Percentiles rank a stretch among this genome's conserved stretches.
Evolutionary conservation across 2,797 vertebrate species (phyloP).

Genomic region (Momotus momota): DNA sequence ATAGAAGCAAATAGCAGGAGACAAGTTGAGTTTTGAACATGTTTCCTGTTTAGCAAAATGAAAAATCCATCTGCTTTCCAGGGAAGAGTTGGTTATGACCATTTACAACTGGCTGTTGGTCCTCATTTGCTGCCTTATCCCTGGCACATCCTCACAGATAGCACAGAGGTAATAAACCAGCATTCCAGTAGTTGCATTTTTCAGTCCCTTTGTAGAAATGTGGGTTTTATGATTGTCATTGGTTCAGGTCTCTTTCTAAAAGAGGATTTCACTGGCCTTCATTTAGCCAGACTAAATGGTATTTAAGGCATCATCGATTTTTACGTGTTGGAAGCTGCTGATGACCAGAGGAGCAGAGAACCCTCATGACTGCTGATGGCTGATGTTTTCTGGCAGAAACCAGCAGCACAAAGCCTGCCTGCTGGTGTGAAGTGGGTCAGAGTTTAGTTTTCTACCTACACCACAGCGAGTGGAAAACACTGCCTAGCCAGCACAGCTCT

Average conservation of each 20-base stretch:
- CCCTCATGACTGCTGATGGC: rapidly evolving
- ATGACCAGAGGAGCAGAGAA: neutral
- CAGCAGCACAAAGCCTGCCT: neutral
- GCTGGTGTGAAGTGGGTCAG: neutral
- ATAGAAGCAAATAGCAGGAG: neutral
- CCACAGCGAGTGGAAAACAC: neutral
- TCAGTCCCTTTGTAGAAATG: neutral
- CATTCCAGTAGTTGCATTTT: neutral
- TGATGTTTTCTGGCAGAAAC: neutral
- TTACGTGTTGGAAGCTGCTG: neutral
- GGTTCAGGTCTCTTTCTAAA: neutral
- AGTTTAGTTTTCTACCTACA: neutral
- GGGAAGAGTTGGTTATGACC: neutral
- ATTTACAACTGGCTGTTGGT: neutral
- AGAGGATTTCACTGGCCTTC: neutral
- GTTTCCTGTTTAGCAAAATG: neutral
- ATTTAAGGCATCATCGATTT: neutral
- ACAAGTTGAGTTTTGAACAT: neutral
- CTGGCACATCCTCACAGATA: neutral
- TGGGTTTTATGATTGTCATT: neutral
- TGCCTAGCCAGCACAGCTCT: neutral
- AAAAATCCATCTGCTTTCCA: neutral
- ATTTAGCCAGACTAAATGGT: neutral
- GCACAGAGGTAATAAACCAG: neutral
- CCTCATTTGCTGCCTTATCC: neutral